phyloP scores from a whole-genome alignment of 2,113 vertebrate species.

The Lasiurus borealis region DNA sequence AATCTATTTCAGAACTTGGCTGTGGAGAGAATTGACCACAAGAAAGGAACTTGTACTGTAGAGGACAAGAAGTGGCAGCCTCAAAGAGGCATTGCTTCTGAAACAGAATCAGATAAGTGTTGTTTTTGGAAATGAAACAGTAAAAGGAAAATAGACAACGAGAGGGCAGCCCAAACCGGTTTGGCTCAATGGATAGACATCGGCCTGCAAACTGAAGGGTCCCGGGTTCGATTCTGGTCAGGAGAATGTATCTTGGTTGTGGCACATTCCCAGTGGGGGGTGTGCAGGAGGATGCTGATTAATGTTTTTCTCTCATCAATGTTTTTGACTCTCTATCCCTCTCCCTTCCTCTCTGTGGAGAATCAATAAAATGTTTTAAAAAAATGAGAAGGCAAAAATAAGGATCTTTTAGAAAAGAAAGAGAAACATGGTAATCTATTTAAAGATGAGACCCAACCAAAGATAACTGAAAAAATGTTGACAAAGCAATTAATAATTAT shows the following conservation, averaged over 20 bases:
- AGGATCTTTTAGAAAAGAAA: neutral
- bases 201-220: no score
- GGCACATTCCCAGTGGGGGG: no score
- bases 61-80: neutral
- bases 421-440: neutral
- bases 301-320: no score
- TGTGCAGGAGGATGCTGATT: no score
- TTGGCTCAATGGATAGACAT: no score
- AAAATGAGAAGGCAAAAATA: neutral
- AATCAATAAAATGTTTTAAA: no score
- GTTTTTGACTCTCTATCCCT: no score
- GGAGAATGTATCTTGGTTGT: no score
- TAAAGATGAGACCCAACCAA: neutral
- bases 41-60: neutral
- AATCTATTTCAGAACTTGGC: neutral
- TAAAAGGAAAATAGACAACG: neutral
- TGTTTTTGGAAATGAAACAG: neutral
- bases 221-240: no score
- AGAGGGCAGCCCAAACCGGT: neutral
- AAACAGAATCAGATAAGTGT: neutral
- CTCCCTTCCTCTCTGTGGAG: no score
- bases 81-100: neutral
- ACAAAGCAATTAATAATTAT: neutral
- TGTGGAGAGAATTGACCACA: neutral
- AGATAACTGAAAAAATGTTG: neutral